A percentile compares a stretch with the other conserved stretches of the same genome.
phyloP scores from a whole-genome alignment of 2,888 invertebrate genomes.

The Balanococcus diminutus region DNA sequence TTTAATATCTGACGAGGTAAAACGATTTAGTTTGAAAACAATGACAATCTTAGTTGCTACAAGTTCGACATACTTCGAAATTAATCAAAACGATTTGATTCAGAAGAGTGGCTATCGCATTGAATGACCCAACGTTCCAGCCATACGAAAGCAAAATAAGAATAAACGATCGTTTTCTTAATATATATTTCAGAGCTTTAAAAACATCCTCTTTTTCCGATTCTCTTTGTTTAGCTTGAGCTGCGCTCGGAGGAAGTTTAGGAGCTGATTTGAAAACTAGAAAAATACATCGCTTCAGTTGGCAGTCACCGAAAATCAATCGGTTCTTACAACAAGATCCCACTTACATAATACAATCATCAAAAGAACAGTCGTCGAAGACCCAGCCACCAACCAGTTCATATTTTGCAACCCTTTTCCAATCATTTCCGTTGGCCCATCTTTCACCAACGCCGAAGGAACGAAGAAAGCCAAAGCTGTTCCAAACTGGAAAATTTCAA shows the following conservation, averaged over 20 bases:
- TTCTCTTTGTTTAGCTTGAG: slow-evolving; percentile 67
- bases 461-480: slow-evolving; percentile 88
- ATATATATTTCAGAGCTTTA: slow-evolving; percentile 64
- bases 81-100: slow-evolving; percentile 63
- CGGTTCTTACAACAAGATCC: too few relatives aligned
- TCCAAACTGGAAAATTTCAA: slow-evolving; percentile 55
- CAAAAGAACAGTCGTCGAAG: slow-evolving; percentile 81
- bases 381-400: slow-evolving; percentile 83
- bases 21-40: not conserved
- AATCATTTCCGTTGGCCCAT: slow-evolving; percentile 69
- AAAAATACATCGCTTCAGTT: not conserved
- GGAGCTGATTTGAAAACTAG: slow-evolving; percentile 91
- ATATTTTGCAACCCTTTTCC: slow-evolving; percentile 77
- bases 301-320: too few relatives aligned
- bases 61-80: slow-evolving; percentile 59
- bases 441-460: slow-evolving; percentile 68
- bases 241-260: slow-evolving; percentile 85
- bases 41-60: not conserved
- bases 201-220: slow-evolving; percentile 58
- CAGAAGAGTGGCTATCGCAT: slow-evolving; percentile 72
- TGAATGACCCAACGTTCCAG: slow-evolving; percentile 75
- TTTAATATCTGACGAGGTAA: not conserved
- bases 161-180: slow-evolving; percentile 66
- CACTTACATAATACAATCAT: slow-evolving; percentile 78
- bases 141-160: slow-evolving; percentile 70